Base-by-base conservation (phyloP, 1,140 invertebrate species). In the Dendroctonus valens region DNA sequence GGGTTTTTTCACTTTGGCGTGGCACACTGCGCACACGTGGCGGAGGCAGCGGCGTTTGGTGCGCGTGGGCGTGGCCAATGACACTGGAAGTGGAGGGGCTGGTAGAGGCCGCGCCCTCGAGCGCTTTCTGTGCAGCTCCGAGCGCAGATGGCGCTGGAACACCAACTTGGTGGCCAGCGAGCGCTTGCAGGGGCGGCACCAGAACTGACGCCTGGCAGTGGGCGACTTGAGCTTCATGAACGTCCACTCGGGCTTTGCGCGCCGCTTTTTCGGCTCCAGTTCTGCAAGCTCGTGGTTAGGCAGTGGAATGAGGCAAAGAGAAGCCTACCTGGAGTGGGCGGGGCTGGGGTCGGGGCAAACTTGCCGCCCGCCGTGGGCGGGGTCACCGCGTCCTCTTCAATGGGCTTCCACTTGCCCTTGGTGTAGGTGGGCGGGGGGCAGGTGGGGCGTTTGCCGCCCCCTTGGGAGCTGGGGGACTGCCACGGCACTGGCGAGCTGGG, bases 131-230 rank as follows among this genome's bases (percentile, higher is more conserved):
- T 92, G 90, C 53, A 90, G 82, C 74, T 85, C 86, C 15, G 89
- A 90, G 73, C 83, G 81, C 52, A 91, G 76, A 78, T 92, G 90
- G 71, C 88, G 85, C 57, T 91, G 87, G 75, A 91, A 92, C 70
- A 91, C 85, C 37, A 84, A 75, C 75, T 84, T 85, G 11, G 87
- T 89, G 7, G 88, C 88, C 7, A 92, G 81, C 15, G 86, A 82
- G 52, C 90, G 81, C 73, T 91, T 90, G 72, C 90, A 92, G 39
- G 89, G 87, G 71, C 84, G 85, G 76, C 90, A 92, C 89, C 89
- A 91, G 79, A 88, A 92, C 69, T 85, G 84, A 11, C 40, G 38
- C 9, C 51, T 60, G 26, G 1, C 26, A 26, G 26, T 26, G 26
- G 26, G 26, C 26, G 26, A 26, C 26, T 26, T 26, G 26, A 26